These are phyloP conservation scores for Drosophila pandora DNA, from an alignment of 1,140 invertebrate species.

Conservation along the genomic window DNA sequence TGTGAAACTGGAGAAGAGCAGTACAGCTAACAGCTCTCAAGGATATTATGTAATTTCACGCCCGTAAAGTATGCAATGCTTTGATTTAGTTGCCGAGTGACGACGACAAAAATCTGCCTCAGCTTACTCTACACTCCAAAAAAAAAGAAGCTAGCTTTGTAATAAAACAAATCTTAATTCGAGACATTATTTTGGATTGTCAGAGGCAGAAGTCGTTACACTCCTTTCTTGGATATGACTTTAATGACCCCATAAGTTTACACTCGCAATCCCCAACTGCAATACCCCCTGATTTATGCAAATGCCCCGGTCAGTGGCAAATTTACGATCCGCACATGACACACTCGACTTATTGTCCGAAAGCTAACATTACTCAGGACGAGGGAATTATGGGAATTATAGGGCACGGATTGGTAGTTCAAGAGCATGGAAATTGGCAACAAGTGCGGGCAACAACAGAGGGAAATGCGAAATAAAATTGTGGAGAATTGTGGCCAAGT, in stretches of 20 bases:
- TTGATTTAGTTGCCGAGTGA: constrained; percentile 66
- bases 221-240: constrained; percentile 19
- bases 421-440: constrained; percentile 25
- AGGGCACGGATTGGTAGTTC: constrained; percentile 27
- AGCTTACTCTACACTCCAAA: not conserved
- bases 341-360: constrained; percentile 42
- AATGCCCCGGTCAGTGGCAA: constrained; percentile 49
- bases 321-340: constrained; percentile 53
- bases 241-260: constrained; percentile 38
- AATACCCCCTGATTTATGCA: constrained; percentile 61
- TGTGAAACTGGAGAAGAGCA: constrained; percentile 3
- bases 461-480: constrained; percentile 1
- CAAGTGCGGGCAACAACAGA: constrained; percentile 22
- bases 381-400: constrained; percentile 34
- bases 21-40: not conserved
- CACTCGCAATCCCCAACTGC: constrained; percentile 1
- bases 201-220: constrained; percentile 5
- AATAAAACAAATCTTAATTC: not conserved
- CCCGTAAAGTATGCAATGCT: constrained; percentile 56
- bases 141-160: not conserved
- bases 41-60: constrained; percentile 70
- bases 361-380: constrained; percentile 29
- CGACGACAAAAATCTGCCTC: not conserved
- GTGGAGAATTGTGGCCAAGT: constrained; percentile 30
- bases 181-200: not conserved